Percentiles rank a stretch among this genome's conserved stretches.
These are phyloP conservation scores for Noctilio leporinus DNA, from an alignment of 2,113 vertebrate genomes.

Conservation along the genomic window DNA sequence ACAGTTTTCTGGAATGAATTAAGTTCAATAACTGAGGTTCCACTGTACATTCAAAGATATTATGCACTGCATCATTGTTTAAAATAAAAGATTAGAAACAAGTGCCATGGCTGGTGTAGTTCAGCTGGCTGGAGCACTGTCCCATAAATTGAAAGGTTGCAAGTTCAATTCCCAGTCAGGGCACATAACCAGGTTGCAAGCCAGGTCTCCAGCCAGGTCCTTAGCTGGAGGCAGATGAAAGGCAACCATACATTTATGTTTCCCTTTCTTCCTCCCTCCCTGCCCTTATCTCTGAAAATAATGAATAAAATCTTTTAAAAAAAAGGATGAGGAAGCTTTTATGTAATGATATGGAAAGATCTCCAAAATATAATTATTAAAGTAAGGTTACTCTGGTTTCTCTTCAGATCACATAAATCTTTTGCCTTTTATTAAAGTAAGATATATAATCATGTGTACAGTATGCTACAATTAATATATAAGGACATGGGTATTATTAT, in stretches of 20 bases:
- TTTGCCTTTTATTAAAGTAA: slow-evolving; percentile 36
- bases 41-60: neutral
- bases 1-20: too few species aligned
- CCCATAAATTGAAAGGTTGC: too few species aligned
- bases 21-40: too few species aligned
- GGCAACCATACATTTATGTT: too few species aligned
- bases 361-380: slow-evolving; percentile 4
- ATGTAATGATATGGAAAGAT: neutral
- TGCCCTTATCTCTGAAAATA: too few species aligned
- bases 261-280: neutral
- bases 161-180: too few species aligned
- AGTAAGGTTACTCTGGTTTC: too few species aligned
- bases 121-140: too few species aligned
- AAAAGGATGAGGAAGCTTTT: neutral
- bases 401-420: too few species aligned
- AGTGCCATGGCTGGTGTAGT: neutral
- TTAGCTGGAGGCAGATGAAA: too few species aligned
- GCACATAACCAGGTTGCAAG: too few species aligned
- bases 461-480: neutral
- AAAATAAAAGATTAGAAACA: slow-evolving; percentile 20
- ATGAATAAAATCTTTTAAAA: neutral
- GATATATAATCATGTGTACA: neutral
- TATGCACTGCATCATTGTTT: neutral
- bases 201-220: too few species aligned
- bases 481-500: neutral